phyloP scores from a whole-genome alignment of 2,888 invertebrate genomes.

The Argyresthia albistria region DNA sequence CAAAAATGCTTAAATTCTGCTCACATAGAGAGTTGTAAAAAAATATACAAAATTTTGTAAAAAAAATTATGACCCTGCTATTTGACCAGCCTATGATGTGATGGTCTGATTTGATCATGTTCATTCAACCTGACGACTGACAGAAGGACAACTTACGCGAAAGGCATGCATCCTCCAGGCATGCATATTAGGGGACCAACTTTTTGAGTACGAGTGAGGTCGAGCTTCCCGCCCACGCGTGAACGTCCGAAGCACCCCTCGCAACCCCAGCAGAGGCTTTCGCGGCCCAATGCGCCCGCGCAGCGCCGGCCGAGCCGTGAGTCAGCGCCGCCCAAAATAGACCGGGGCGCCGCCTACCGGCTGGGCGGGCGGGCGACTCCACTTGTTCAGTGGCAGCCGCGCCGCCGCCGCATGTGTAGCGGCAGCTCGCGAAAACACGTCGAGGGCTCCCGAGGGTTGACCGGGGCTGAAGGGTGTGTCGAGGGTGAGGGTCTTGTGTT shows the following conservation, averaged over 20 bases:
- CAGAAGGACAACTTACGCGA: too few relatives aligned
- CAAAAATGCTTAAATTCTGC: too few relatives aligned
- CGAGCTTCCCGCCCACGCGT: too few relatives aligned
- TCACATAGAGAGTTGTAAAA: too few relatives aligned
- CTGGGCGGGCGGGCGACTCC: constrained; percentile 53
- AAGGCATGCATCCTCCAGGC: too few relatives aligned
- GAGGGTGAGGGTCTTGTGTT: constrained; percentile 22
- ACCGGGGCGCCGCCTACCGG: constrained; percentile 68
- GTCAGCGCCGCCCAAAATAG: constrained; percentile 65
- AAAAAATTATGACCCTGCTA: too few relatives aligned
- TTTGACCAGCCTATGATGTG: too few relatives aligned
- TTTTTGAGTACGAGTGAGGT: too few relatives aligned
- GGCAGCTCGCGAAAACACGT: constrained; percentile 38
- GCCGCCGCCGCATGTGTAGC: constrained; percentile 62
- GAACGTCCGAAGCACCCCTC: constrained; percentile 10
- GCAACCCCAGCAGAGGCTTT: constrained; percentile 7
- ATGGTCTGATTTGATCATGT: too few relatives aligned
- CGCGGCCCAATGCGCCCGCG: constrained; percentile 57
- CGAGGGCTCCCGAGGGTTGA: constrained; percentile 6
- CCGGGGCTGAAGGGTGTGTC: constrained; percentile 20
- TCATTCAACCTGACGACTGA: too few relatives aligned
- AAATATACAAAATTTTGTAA: too few relatives aligned
- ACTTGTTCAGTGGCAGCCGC: constrained; percentile 63
- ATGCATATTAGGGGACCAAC: too few relatives aligned
- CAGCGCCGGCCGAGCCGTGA: constrained; percentile 43